Evolutionary conservation across 2,797 vertebrate species (phyloP), one percentile per base, ranked within the genome.

Genomic region (Bradypodion ventrale): DNA sequence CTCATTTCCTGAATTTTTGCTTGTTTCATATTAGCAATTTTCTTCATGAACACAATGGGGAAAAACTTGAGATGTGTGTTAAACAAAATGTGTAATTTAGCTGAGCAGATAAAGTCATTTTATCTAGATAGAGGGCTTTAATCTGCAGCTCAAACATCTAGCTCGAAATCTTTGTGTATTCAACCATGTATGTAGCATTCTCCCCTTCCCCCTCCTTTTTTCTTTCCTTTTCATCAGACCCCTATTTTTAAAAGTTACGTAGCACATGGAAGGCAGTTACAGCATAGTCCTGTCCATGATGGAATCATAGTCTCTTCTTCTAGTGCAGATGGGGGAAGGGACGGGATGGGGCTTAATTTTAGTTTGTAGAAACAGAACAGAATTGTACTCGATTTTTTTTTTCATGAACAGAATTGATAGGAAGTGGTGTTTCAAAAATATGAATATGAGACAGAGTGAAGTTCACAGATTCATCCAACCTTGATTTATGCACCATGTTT

Each of bases 201-300:
- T 35, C 12, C 3, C 9, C 27, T 63, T 8, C 63, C 12, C 35
- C 5, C 16, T 2, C 16, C 13, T 16, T 7, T 2, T 4, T 16
- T 7, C 5, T 4, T 0, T 32, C 8, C n/a, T 15, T 1, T 16
- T 1, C 27, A 65, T 13, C 9, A 65, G 13, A 15, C 27, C 5
- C 65, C 19, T 6, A 68, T 5, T 63, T 65, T 65, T 65, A 16
- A 68, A 56, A 56, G 52, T 52, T 21, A 15, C 15, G 56, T 15
- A 56, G 52, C 52, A 56, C 52, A 19, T 56, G 52, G 52, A 3
- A 68, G 13, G 65, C 32, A n/a, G 4, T 4, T 68, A 19, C 13
- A 68, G 5, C 32, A 15, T 68, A 35, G 65, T 21, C 27, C n/a
- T 65, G 27, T 10, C 8, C 63, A 32, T 10, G 4, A 8, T 65